phyloP scores from a whole-genome alignment of 2,888 invertebrate genomes.

The Candidula unifasciata region DNA sequence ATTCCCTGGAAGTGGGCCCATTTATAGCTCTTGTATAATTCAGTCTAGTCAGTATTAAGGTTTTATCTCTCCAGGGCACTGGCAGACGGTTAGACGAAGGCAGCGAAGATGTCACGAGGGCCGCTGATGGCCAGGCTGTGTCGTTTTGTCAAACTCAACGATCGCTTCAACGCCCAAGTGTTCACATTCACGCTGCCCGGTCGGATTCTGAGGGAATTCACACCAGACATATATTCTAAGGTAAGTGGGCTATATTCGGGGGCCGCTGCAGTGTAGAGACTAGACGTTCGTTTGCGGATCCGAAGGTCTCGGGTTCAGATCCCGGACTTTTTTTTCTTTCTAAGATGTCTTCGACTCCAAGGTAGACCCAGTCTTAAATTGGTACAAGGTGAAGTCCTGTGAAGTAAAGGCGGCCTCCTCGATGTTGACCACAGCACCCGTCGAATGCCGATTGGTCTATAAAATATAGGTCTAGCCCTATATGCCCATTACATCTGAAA shows the following conservation, averaged over 20 bases:
- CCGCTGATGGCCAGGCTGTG: slow-evolving; percentile 77
- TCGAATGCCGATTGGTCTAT: no score
- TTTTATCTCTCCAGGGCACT: neutral
- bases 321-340: no score
- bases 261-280: no score
- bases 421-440: neutral
- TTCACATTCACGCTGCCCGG: slow-evolving; percentile 90
- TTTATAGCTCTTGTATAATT: neutral
- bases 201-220: slow-evolving; percentile 86
- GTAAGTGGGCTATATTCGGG: slow-evolving; percentile 57
- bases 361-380: no score
- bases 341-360: no score
- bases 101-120: slow-evolving; percentile 32
- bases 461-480: no score
- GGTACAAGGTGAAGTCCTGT: no score
- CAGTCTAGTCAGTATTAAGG: neutral
- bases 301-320: neutral
- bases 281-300: no score
- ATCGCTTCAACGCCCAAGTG: slow-evolving; percentile 89
- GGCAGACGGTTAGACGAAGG: neutral
- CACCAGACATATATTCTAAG: slow-evolving; percentile 88
- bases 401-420: no score
- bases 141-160: slow-evolving; percentile 89
- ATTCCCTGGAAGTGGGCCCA: neutral
- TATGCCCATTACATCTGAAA: no score